Percentiles rank a stretch among this genome's conserved stretches.
These are phyloP conservation scores for Tortrix viridana DNA, from an alignment of 2,888 invertebrate genomes.

Conservation along the genomic window DNA sequence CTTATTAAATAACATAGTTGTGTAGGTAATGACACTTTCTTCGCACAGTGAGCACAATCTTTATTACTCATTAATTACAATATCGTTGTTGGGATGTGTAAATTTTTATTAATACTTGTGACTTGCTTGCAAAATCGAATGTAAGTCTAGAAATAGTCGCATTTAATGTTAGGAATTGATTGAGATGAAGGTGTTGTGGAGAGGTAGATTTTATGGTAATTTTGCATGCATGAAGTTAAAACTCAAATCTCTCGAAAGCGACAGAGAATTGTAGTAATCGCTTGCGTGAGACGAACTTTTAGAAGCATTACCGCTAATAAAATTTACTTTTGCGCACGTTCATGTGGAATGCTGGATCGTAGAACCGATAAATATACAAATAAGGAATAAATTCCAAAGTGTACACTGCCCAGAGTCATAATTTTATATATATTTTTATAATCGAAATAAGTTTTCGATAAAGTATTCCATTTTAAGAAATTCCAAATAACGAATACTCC, in stretches of 20 bases:
- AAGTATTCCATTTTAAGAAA: slow-evolving; percentile 54
- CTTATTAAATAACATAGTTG: slow-evolving; percentile 50
- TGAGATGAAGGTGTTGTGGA: slow-evolving; percentile 50
- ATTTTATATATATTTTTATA: slow-evolving; percentile 62
- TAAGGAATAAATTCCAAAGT: slow-evolving; percentile 48
- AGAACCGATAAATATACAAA: slow-evolving; percentile 21
- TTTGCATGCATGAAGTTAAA: slow-evolving; percentile 2
- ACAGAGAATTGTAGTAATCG: not conserved
- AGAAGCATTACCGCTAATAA: slow-evolving; percentile 19
- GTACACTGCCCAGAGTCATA: slow-evolving; percentile 61
- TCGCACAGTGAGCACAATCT: slow-evolving; percentile 74
- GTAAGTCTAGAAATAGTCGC: slow-evolving; percentile 45
- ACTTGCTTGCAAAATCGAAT: slow-evolving; percentile 38
- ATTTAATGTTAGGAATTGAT: slow-evolving; percentile 67
- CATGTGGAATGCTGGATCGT: slow-evolving; percentile 24
- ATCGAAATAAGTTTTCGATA: slow-evolving; percentile 48
- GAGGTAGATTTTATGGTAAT: slow-evolving; percentile 30
- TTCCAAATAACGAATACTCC: slow-evolving; percentile 58
- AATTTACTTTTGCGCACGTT: slow-evolving; percentile 33
- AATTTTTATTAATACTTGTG: slow-evolving; percentile 35
- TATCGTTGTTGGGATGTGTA: slow-evolving; percentile 36
- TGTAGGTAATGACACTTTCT: slow-evolving; percentile 55
- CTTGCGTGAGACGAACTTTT: not conserved
- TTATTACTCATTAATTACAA: slow-evolving; percentile 53
- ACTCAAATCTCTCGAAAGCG: not conserved